Evolutionary conservation across 1,140 invertebrate genomes (phyloP), one percentile per base, ranked within the genome.

Genomic region (Drosophila elegans): DNA sequence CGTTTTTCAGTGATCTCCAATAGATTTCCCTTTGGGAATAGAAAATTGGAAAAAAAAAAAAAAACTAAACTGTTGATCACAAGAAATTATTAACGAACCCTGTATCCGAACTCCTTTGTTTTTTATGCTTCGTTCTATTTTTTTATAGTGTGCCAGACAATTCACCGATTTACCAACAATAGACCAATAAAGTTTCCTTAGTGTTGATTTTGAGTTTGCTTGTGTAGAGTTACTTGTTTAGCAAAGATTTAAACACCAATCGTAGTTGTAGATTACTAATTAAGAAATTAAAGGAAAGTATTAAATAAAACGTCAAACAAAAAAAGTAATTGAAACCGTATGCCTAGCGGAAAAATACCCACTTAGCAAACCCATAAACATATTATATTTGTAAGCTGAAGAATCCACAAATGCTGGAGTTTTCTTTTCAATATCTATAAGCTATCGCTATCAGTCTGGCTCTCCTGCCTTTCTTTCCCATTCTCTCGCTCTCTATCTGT

Each of bases 221-320:
- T 80, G 78, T 64, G 78, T 80, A 80, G 78, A 62, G 53, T 75
- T 60, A 71, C 62, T 80, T 80, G 76, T 80, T 63, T 74, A 79
- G 69, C 69, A 75, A 71, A 74, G 52, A 79, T 42, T 74, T 80
- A 57, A 78, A 63, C 44, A 61, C 53, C 73, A 80, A 80, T 54
- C 12, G 77, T 80, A 80, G 78, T 66, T 64, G 72, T 80, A 80
- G 76, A 60, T 78, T 59, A 66, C 25, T 41, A 49, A 46, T 46
- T 59, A 71, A 62, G 21, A 46, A 52, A 62, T 41, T 55, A 61
- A 42, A 68, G 41, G 29, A 49, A 56, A 60, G 21, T 29, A 74
- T 51, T 44, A 45, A 72, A 56, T 41, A 69, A 46, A 61, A 7
- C 16, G 34, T 64, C 12, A 46, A 45, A 57, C 9, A 32, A 38